Base-by-base conservation (phyloP, 2,797 vertebrate species). In the Muraenolepis orangiensis region DNA sequence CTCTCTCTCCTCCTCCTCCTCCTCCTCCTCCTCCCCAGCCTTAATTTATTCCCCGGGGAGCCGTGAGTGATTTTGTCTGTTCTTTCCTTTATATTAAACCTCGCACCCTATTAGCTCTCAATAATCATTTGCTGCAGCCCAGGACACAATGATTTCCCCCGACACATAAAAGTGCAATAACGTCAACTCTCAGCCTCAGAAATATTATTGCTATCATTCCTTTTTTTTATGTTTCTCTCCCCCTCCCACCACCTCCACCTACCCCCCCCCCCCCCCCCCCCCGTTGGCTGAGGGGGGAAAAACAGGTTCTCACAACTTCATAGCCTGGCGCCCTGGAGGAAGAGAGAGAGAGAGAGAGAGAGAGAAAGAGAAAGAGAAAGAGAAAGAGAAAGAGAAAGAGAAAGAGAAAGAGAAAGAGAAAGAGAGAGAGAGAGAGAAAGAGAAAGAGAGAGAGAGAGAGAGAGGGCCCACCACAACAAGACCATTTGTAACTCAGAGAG, bases 121-220 rank as follows among this genome's bases (percentile, higher is more conserved):
- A 93, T 94, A 94, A 95, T 94, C 93, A 91, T 90, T 93, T 92
- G 93, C 92, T 87, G 90, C 91, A 91, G 92, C 92, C 90, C 91
- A 93, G 85, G 93, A 93, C 90, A 93, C 90, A 93, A 89, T 97
- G 95, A 96, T 97, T 96, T 97, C 98, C 97, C 97, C 91, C 92
- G 96, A 93, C 93, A 86, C 95, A 92, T 95, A 94, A 96, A 94
- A 94, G 92, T 93, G 94, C 95, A 95, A 94, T 94, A 95, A 94
- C 93, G 91, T 93, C 94, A 93, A 91, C 94, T 92, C 94, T 92
- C 87, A 29, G 87, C 92, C 95, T 93, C 92, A 90, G 87, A 92
- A 91, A 92, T 94, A 93, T 93, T 94, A 95, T 93, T 90, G 91
- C 91, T 85, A 80, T 83, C 91, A 87, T 91, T 92, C 85, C 86